Conservation (phyloP, 2,113 vertebrate species). For the Empidonax alnorum region DNA sequence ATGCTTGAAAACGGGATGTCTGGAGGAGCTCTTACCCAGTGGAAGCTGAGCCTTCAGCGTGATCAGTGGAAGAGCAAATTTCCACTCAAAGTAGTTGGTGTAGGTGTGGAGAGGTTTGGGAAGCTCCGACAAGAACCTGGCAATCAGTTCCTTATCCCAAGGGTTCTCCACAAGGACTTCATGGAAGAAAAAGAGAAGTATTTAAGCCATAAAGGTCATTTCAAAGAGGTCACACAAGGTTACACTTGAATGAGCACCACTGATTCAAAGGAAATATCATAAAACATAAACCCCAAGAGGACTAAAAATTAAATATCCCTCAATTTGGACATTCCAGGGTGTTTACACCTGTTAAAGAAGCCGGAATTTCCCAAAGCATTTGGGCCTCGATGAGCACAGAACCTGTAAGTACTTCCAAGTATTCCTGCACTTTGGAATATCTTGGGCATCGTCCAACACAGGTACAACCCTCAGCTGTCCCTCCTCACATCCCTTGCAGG, state of each 20-base stretch:
- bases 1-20: neutral
- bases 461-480: neutral
- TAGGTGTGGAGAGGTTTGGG: constrained; percentile 77
- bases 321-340: neutral
- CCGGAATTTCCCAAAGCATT: neutral
- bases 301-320: neutral
- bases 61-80: constrained; percentile 77
- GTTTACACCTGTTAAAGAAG: neutral
- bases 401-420: neutral
- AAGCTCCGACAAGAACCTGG: constrained; percentile 76
- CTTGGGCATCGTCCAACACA: neutral
- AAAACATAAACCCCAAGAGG: neutral
- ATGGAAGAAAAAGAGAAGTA: neutral
- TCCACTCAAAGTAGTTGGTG: constrained; percentile 77
- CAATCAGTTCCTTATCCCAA: constrained; percentile 84
- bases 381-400: neutral
- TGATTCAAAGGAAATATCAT: neutral
- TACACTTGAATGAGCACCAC: neutral
- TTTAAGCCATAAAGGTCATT: neutral
- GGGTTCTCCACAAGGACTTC: constrained; percentile 80
- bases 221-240: neutral
- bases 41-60: constrained; percentile 77
- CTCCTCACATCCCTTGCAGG: neutral
- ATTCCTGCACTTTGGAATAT: neutral
- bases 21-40: constrained; percentile 78